Percentiles rank a stretch among this genome's conserved stretches.
These are phyloP conservation scores for Lepidocyrtoides sp. DNA, from an alignment of 2,888 invertebrate genomes.

Conservation along the genomic window DNA sequence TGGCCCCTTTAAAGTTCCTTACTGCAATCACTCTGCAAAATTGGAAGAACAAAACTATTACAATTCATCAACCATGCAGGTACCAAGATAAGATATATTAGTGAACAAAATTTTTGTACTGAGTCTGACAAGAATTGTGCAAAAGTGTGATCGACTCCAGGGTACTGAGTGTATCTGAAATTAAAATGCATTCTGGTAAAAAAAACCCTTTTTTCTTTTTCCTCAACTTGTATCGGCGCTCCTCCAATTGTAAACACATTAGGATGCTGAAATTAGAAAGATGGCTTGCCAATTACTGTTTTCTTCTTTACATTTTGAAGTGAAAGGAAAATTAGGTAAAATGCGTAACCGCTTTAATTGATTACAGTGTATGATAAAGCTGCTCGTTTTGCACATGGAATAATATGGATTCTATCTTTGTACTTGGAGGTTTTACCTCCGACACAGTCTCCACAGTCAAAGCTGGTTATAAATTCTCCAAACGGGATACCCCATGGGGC, in stretches of 20 bases:
- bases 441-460: slow-evolving; percentile 46
- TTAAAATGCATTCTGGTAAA: slow-evolving; percentile 53
- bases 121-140: slow-evolving; percentile 58
- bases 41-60: no score
- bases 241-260: slow-evolving; percentile 52
- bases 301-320: no score
- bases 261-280: slow-evolving; percentile 32
- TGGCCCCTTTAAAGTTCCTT: background rate
- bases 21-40: slow-evolving; percentile 55
- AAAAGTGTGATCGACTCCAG: slow-evolving; percentile 35
- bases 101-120: background rate
- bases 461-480: slow-evolving; percentile 54
- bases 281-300: slow-evolving; percentile 1
- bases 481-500: slow-evolving; percentile 60
- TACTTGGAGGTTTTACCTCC: background rate
- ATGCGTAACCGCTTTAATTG: background rate
- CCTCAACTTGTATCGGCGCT: background rate
- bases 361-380: slow-evolving; percentile 26
- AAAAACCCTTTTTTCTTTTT: background rate
- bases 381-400: slow-evolving; percentile 38
- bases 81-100: no score
- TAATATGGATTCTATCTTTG: background rate
- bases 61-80: background rate
- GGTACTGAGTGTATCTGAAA: slow-evolving; percentile 60
- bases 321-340: background rate